phyloP scores from a whole-genome alignment of 1,140 invertebrate species.

The Himalopsyche phryganea region DNA sequence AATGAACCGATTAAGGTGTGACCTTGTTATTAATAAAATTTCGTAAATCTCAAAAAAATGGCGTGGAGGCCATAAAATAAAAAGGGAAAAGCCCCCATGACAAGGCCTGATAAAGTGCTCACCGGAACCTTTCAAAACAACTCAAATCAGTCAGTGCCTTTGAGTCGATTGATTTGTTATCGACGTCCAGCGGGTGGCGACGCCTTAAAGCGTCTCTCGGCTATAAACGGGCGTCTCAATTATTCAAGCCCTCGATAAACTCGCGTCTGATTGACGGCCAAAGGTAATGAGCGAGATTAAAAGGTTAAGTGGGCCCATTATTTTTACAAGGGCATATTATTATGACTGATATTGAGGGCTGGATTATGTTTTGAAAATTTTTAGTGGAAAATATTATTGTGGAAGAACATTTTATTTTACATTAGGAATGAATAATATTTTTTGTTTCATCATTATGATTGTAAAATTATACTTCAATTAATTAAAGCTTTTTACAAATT shows the following conservation, averaged over 20 bases:
- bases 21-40: too few species aligned
- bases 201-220: background rate
- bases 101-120: constrained; percentile 1
- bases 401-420: too few species aligned
- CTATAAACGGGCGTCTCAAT: constrained; percentile 16
- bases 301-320: background rate
- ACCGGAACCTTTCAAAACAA: constrained; percentile 13
- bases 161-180: constrained; percentile 12
- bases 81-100: background rate
- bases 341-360: too few species aligned
- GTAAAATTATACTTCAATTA: too few species aligned
- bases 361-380: too few species aligned
- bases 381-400: too few species aligned
- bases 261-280: constrained; percentile 1
- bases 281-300: background rate
- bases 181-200: constrained; percentile 13
- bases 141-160: constrained; percentile 12
- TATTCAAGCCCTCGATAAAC: constrained; percentile 12
- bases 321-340: background rate
- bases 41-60: too few species aligned
- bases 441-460: too few species aligned
- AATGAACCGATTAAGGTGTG: too few species aligned
- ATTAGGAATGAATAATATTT: too few species aligned
- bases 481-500: too few species aligned
- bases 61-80: too few species aligned